Base-by-base conservation (phyloP, 2,888 invertebrate species). In the Psococerastis gibbosa region DNA sequence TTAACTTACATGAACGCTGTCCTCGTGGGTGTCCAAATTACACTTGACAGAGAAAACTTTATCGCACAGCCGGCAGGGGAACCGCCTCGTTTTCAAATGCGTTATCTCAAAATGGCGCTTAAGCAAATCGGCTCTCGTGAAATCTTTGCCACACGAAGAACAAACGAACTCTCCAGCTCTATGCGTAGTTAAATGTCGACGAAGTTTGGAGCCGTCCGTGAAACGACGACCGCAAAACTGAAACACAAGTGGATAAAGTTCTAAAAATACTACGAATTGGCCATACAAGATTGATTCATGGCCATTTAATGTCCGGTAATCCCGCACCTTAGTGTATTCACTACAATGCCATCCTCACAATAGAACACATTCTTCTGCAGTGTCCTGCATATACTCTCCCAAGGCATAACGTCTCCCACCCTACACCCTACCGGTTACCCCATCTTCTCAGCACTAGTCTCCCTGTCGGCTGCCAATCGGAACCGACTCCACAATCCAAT, bases 11-110 rank as follows among this genome's bases (percentile, higher is more conserved):
- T 38, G 38, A 5, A 38, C 38, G 20, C 18, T 38, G 13, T 15
- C 11, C 11, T 18, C 38, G 38, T 38, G 38, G 18, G 4, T 5
- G 11, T 38, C 38, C 20, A 17, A 5, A 20, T 38, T 38, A 20
- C 22, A 38, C 22, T 38, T 38, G 13, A 38, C 17, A 13, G 38
- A 38, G 22, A 38, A 38, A 4, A 11, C 22, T 18, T 20, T 38
- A 3, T 20, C 3, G 18, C 38, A 38, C 17, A 38, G 5, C 3
- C 22, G 17, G 18, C 38, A 38, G 4, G 3, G 16, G 22, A 38
- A 38, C 18, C 4, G n/a, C 20, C 20, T 38, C n/a, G 17, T 38
- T 38, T 38, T 38, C 5, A 9, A 13, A 11, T 38, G 38, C 13
- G n/a, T 22, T 16, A 18, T 5, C 15, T 20, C 9, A 16, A 9